These are phyloP conservation scores for Pollenia labialis DNA, from an alignment of 2,888 invertebrate species.

Conservation along the genomic window DNA sequence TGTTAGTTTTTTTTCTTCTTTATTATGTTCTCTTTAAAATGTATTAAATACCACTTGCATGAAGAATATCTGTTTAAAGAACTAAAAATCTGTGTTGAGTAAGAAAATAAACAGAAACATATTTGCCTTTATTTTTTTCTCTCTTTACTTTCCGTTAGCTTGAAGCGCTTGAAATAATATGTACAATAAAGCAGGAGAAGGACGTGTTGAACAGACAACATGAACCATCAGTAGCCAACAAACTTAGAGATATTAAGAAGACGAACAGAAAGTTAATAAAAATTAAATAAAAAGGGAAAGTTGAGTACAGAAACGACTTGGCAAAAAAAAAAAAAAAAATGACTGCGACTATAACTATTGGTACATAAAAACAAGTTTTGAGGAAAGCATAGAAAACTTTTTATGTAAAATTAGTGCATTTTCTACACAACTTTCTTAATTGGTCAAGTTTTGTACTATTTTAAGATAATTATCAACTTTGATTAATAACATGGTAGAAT, in stretches of 20 bases:
- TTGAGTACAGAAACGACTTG: slow-evolving; percentile 6
- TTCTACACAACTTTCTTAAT: no score
- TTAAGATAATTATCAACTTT: no score
- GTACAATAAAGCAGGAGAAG: background rate
- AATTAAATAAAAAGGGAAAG: slow-evolving; percentile 10
- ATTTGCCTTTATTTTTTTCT: no score
- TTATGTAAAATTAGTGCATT: no score
- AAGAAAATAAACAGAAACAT: background rate
- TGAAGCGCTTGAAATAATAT: background rate
- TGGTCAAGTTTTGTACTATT: no score
- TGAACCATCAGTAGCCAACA: background rate
- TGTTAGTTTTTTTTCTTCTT: background rate
- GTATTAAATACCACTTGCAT: slow-evolving; percentile 13
- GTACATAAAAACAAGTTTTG: background rate
- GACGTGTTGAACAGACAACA: slow-evolving; percentile 9
- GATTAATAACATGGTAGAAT: no score
- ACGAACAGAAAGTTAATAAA: background rate
- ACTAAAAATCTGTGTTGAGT: slow-evolving; percentile 26
- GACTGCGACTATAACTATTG: background rate
- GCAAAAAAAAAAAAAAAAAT: no score
- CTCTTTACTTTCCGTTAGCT: no score
- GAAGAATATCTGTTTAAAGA: slow-evolving; percentile 2
- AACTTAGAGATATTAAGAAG: background rate
- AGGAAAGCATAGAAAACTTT: no score
- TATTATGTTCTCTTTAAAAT: background rate